Conservation (phyloP, 2,888 invertebrate genomes). For the Watsonalla binaria region DNA sequence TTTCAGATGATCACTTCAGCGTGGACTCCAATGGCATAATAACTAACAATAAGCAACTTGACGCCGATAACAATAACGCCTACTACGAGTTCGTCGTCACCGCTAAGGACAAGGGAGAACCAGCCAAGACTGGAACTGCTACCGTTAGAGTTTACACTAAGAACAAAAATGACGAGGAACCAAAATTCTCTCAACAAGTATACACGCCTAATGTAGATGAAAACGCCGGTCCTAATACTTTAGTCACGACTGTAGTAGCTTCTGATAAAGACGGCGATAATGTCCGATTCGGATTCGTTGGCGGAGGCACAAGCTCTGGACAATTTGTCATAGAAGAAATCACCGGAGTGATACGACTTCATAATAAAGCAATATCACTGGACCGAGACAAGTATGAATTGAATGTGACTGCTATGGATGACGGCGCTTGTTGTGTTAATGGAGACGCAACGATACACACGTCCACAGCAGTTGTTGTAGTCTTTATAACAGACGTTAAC, state of each 20-base stretch:
- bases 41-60: conserved; percentile 94
- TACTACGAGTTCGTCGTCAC: conserved; percentile 97
- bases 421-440: conserved; percentile 97
- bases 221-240: conserved; percentile 95
- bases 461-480: conserved; percentile 95
- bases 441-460: conserved; percentile 93
- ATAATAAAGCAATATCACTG: conserved; percentile 90
- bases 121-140: conserved; percentile 93
- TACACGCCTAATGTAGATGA: conserved; percentile 98
- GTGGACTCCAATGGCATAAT: conserved; percentile 96
- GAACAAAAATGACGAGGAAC: conserved; percentile 98
- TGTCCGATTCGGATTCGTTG: conserved; percentile 94
- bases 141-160: conserved; percentile 98
- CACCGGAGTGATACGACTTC: conserved; percentile 94
- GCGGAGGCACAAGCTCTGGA: conserved; percentile 92
- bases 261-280: conserved; percentile 98
- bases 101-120: conserved; percentile 96
- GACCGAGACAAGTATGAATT: conserved; percentile 97
- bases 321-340: conserved; percentile 97
- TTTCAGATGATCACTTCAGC: conserved; percentile 93
- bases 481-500: conserved; percentile 97
- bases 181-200: conserved; percentile 97
- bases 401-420: conserved; percentile 98
- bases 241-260: conserved; percentile 97
- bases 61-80: conserved; percentile 97